Evolutionary conservation across 2,797 vertebrate genomes (phyloP), one percentile per base, ranked within the genome.

Genomic region (Siniperca obscura): DNA sequence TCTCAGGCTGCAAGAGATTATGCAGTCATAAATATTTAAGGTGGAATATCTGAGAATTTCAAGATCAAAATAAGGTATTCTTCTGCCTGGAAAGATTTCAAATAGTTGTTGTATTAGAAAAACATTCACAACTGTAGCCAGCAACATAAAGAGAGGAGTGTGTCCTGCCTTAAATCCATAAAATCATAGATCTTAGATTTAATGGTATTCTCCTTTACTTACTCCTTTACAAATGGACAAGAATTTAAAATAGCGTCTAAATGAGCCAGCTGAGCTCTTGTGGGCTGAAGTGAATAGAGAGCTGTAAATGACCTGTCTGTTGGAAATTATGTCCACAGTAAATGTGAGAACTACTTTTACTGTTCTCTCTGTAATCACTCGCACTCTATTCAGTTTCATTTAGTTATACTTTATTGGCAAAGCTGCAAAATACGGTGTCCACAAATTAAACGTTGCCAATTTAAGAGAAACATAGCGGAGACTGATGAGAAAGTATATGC

Each of bases 311-410:
- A 90, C 86, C 88, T 86, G 89, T 88, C 90, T 86, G 76, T 22
- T 81, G 71, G 83, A 92, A 93, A 90, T 89, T 60, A 90, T 91
- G 81, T 85, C 75, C 85, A 80, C 68, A 78, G 78, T 92, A 87
- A 92, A 92, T 68, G 86, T 82, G 87, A 78, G 83, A 89, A 89
- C 74, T 83, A 70, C 84, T 88, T 91, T 92, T 89, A 91, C 74
- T 74, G 76, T 89, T 90, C 84, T 83, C 83, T 80, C 72, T 83
- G 36, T 87, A 86, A 88, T 90, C 84, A 74, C 86, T 76, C 3
- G 25, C 68, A 59, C 81, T 89, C 80, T 42, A 64, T 87, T 90
- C 85, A 52, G 53, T 86, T 92, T 87, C 68, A 84, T 87, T 90
- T 82, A 87, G 90, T 89, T 81, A 89, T 77, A 52, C 64, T 85